phyloP scores from a whole-genome alignment of 2,888 invertebrate species.

The Harpagoxenus sublaevis region DNA sequence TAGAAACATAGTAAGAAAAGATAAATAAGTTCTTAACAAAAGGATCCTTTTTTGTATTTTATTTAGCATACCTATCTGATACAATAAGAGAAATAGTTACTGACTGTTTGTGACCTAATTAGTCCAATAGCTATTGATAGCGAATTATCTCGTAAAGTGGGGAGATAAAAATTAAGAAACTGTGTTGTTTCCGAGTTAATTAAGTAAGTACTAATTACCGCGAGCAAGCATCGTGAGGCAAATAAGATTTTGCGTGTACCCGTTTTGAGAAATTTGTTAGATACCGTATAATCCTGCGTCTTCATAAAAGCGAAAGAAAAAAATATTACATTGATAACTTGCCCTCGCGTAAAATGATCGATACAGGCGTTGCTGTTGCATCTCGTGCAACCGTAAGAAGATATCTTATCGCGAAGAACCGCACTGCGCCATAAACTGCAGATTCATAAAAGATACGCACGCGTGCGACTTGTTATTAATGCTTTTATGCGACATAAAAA shows the following conservation, averaged over 20 bases:
- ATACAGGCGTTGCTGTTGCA: neutral
- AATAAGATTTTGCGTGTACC: constrained; percentile 11
- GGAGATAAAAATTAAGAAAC: constrained; percentile 35
- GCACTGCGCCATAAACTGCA: constrained; percentile 1
- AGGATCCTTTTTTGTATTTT: neutral
- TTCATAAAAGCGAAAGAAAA: neutral
- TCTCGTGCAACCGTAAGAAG: neutral
- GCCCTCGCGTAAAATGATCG: constrained; percentile 1
- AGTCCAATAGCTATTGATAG: neutral
- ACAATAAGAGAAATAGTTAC: neutral
- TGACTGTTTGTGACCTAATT: constrained; percentile 6
- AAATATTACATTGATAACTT: constrained; percentile 11
- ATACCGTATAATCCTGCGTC: neutral
- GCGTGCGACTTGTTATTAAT: constrained; percentile 8
- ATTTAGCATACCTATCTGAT: neutral
- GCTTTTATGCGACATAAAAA: neutral
- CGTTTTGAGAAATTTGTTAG: neutral
- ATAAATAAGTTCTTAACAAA: neutral
- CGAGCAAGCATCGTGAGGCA: neutral
- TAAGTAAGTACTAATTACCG: constrained; percentile 40
- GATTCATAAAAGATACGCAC: neutral
- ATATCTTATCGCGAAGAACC: constrained; percentile 2
- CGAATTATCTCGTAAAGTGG: neutral
- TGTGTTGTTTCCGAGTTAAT: constrained; percentile 22
- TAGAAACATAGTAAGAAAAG: neutral